Percentiles rank a stretch among this genome's conserved stretches.
These are phyloP conservation scores for Cassiopea andromeda DNA, from an alignment of 30 jellyfish, hydroid and myxozoan genomes.

Conservation along the genomic window DNA sequence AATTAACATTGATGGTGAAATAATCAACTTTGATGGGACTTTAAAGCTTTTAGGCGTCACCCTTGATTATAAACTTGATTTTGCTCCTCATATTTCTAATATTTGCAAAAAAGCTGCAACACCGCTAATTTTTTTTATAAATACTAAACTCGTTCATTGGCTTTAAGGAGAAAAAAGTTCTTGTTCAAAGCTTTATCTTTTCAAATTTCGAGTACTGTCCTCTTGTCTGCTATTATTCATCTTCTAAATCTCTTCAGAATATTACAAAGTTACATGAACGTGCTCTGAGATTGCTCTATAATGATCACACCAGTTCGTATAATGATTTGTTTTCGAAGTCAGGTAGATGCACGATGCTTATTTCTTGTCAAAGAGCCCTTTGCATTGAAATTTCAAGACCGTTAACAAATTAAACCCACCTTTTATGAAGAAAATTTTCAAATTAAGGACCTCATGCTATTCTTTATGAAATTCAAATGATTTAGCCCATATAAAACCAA, in stretches of 20 bases:
- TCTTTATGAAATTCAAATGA: conserved; percentile 2
- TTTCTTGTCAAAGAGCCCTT: neutral
- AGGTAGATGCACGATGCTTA: neutral
- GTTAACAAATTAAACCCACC: conserved; percentile 13
- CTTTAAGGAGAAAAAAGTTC: conserved; percentile 13
- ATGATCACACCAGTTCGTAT: neutral
- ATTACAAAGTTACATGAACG: conserved; percentile 12
- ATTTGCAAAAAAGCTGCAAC: conserved; percentile 8
- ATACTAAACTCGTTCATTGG: neutral
- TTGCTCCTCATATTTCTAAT: conserved; percentile 19
- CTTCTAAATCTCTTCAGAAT: neutral
- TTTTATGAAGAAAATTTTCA: conserved; percentile 21
- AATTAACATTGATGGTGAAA: conserved; percentile 15
- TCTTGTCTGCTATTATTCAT: conserved; percentile 4
- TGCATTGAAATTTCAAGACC: conserved; percentile 1
- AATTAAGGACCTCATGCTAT: conserved; percentile 16
- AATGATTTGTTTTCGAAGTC: neutral
- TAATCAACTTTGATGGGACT: conserved; percentile 33
- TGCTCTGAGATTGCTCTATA: conserved; percentile 6
- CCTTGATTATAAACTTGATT: conserved; percentile 40
- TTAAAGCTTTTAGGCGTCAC: conserved; percentile 59
- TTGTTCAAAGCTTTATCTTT: conserved; percentile 20
- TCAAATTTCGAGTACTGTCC: conserved; percentile 15
- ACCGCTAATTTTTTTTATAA: too few relatives aligned
- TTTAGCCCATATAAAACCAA: too few relatives aligned